phyloP scores from a whole-genome alignment of 2,113 vertebrate species.

The Globicephala melas region DNA sequence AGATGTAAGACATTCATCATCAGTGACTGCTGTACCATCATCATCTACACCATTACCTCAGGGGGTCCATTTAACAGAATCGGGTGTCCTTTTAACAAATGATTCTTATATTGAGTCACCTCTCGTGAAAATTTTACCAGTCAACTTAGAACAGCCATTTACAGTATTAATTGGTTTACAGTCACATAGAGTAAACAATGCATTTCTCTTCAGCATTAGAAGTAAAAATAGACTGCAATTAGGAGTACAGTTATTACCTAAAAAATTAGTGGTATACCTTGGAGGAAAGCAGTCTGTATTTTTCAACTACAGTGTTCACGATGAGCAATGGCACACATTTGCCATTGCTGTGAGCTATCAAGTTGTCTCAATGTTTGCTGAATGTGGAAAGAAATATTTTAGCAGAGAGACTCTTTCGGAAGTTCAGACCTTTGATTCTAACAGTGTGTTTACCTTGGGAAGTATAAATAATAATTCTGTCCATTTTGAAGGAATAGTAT shows the following conservation, averaged over 20 bases:
- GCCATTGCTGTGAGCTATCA: conserved; percentile 85
- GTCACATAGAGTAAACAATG: conserved; percentile 91
- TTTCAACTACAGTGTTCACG: conserved; percentile 90
- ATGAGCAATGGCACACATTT: conserved; percentile 90
- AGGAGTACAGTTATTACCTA: conserved; percentile 92
- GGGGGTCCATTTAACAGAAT: conserved; percentile 80
- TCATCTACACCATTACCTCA: conserved; percentile 79
- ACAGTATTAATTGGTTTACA: conserved; percentile 90
- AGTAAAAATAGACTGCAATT: conserved; percentile 89
- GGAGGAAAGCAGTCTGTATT: conserved; percentile 87
- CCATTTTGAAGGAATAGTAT: conserved; percentile 91
- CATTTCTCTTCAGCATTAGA: conserved; percentile 95
- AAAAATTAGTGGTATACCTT: conserved; percentile 88
- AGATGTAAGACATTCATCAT: conserved; percentile 78
- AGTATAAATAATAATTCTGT: conserved; percentile 90
- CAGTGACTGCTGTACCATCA: conserved; percentile 73
- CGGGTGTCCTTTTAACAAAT: conserved; percentile 86
- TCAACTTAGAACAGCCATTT: conserved; percentile 86
- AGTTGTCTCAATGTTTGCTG: conserved; percentile 87
- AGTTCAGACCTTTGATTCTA: conserved; percentile 82
- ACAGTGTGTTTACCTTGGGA: conserved; percentile 89
- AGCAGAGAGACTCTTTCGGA: conserved; percentile 83
- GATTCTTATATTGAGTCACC: conserved; percentile 86
- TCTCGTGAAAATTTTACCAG: conserved; percentile 81
- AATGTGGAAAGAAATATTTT: conserved; percentile 88